Evolutionary conservation across 2,888 invertebrate genomes (phyloP).

Genomic region (Linnaemya vulpina): DNA sequence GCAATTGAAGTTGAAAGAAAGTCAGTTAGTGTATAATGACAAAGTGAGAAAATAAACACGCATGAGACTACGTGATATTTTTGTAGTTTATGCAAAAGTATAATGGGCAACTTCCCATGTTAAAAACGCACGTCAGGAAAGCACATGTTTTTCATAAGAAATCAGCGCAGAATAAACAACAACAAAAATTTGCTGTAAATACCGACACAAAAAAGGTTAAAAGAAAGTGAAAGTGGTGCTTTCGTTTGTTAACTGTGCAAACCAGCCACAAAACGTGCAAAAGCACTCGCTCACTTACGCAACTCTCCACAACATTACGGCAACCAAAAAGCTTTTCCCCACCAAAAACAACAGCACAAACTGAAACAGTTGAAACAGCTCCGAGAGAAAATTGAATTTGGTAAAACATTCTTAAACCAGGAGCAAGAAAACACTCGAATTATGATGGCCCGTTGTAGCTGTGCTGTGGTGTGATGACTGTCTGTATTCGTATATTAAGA

Average conservation of each 20-base stretch:
- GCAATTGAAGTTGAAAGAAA: no score
- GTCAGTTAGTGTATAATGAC: no score
- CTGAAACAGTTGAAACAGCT: not conserved
- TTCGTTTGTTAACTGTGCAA: conserved; percentile 4
- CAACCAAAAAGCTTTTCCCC: conserved; percentile 55
- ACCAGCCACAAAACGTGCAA: conserved; percentile 21
- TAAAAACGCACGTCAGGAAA: conserved; percentile 38
- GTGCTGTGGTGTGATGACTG: conserved; percentile 40
- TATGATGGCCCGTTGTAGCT: conserved; percentile 5
- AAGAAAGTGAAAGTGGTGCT: conserved; percentile 54
- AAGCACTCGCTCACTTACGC: not conserved
- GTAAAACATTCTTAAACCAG: not conserved
- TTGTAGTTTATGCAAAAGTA: not conserved
- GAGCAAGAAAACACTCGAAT: conserved; percentile 28
- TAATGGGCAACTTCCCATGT: not conserved
- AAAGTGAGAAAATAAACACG: no score
- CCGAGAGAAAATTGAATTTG: not conserved
- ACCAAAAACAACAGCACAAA: not conserved
- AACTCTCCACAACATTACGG: conserved; percentile 45
- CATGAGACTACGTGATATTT: no score
- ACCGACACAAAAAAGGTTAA: conserved; percentile 21
- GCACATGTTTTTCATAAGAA: conserved; percentile 40
- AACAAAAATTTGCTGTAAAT: not conserved
- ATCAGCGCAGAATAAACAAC: not conserved
- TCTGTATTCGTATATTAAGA: conserved; percentile 51